Evolutionary conservation across 30 jellyfish, hydroid and myxozoan species (phyloP), one percentile per base, ranked within the genome.

Genomic region (Rhopilema esculentum): DNA sequence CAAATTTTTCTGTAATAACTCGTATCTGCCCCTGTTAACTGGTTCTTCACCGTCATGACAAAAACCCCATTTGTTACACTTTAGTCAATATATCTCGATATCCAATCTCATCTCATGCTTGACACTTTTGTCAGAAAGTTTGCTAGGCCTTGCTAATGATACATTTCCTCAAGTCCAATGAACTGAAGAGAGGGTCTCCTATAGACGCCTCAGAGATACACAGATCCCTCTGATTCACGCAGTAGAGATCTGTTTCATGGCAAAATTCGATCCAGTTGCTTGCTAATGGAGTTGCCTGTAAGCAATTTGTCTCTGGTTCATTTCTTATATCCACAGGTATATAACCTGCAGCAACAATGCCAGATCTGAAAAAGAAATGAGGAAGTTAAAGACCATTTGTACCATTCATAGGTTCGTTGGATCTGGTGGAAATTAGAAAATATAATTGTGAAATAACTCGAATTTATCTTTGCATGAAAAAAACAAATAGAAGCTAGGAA

Each of bases 271-370:
- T 61, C 93, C 93, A 84, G 29, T 70, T 84, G 29, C 64, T 68
- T 19, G 93, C 61, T 27, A 32, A 17, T 31, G 93, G 93, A 18
- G 88, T 84, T 8, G 93, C 88, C 77, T 84, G 93, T 51, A 84
- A 22, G 64, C 93, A 84, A 21, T 84, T 73, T 8, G 88, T 73
- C 75, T 40, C 22, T 20, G 82, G 87, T 21, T 84, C 88, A 62
- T 72, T 64, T 27, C n/a, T 31, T 16, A 84, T 84, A 1, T 72
- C 82, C 30, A 63, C 50, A 0, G 80, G 93, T 27, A 84, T 49
- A 27, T 53, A 72, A n/a, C 87, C 28, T 15, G 93, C 87, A 22
- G 66, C 24, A 18, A 23, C 9, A 22, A 72, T 84, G 22, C 74
- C 75, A 1, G 40, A 68, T 66, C 92, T 83, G 79, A 16, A 61